These are phyloP conservation scores for Cercopithecus mitis DNA, from an alignment of 2,797 vertebrate genomes.

Conservation along the genomic window DNA sequence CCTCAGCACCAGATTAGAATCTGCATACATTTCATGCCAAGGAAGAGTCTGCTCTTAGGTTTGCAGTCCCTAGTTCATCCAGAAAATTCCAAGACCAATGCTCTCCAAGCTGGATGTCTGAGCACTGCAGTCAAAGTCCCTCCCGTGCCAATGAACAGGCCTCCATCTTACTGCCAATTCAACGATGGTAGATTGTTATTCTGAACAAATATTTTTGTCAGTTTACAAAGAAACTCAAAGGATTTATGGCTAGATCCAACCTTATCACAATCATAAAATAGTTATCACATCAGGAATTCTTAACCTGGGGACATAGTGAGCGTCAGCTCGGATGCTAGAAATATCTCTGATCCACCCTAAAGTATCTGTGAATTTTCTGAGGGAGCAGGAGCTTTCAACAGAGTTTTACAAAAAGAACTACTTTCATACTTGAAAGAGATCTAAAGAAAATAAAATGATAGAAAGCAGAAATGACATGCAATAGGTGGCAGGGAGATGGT, in stretches of 20 bases:
- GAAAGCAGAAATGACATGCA: neutral
- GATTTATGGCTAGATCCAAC: neutral
- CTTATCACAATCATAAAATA: neutral
- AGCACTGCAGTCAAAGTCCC: neutral
- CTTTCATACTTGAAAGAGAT: constrained; percentile 24
- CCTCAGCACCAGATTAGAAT: neutral
- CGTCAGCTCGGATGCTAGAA: neutral
- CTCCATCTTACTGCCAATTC: neutral
- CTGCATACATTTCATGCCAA: neutral
- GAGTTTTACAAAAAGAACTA: neutral
- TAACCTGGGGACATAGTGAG: neutral
- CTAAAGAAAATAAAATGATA: constrained; percentile 14
- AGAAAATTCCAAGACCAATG: neutral
- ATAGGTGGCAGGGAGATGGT: neutral
- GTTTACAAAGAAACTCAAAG: constrained; percentile 31
- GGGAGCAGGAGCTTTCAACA: neutral
- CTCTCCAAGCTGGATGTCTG: neutral
- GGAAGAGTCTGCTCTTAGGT: neutral
- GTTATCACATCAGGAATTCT: neutral
- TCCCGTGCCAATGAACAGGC: neutral
- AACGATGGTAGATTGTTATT: neutral
- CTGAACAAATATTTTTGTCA: neutral
- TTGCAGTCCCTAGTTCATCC: neutral
- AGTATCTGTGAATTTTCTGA: neutral
- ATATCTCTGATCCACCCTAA: neutral